phyloP scores from a whole-genome alignment of 2,797 vertebrate genomes.

The Trematomus bernacchii region DNA sequence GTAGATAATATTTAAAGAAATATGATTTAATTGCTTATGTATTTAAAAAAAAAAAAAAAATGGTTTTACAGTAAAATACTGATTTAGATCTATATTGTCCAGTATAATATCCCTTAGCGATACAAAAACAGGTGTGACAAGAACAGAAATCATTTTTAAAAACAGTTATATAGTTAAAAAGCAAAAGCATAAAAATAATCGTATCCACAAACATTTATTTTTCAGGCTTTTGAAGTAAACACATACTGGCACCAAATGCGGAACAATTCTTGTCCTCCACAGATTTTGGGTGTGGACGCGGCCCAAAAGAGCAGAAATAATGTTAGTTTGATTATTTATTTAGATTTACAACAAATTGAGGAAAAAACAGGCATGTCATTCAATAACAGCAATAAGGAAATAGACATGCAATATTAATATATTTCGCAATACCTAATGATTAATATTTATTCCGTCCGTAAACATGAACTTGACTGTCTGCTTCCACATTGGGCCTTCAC shows the following conservation, averaged over 20 bases:
- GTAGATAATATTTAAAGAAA: constrained; percentile 23
- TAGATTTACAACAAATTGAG: constrained; percentile 27
- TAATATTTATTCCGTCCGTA: constrained; percentile 40
- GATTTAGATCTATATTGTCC: neutral
- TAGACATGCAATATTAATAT: constrained; percentile 60
- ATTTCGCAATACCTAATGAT: constrained; percentile 15
- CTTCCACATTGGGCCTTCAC: constrained; percentile 33
- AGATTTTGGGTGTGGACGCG: constrained; percentile 31
- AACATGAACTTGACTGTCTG: constrained; percentile 74
- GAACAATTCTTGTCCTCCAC: constrained; percentile 1
- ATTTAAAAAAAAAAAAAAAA: constrained; percentile 7
- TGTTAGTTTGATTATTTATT: neutral
- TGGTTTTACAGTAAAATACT: neutral
- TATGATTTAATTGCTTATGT: constrained; percentile 7
- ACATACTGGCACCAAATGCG: neutral
- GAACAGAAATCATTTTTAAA: neutral
- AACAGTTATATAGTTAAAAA: constrained; percentile 20
- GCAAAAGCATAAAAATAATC: constrained; percentile 7
- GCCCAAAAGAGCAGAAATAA: neutral
- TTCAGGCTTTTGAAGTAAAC: constrained; percentile 22
- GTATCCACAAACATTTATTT: constrained; percentile 28
- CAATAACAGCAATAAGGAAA: constrained; percentile 42
- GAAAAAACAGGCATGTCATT: constrained; percentile 35
- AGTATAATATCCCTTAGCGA: neutral
- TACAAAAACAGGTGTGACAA: neutral